These are phyloP conservation scores for Oncorhynchus kisutch DNA, from an alignment of 2,113 vertebrate species.

Conservation along the genomic window DNA sequence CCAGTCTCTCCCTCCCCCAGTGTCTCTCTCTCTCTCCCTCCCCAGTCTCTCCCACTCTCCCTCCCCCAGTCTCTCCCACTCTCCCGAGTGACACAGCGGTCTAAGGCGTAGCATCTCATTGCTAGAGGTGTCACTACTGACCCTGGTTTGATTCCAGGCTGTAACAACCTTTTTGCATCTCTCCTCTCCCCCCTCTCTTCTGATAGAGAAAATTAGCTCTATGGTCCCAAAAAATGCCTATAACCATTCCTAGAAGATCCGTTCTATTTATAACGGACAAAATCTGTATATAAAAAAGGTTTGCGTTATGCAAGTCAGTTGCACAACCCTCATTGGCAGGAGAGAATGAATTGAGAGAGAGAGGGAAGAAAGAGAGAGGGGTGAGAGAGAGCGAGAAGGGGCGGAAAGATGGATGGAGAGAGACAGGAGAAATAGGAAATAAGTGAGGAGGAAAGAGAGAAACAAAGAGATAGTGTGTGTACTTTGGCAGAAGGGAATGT, in stretches of 20 bases:
- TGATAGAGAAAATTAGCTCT: too few species aligned
- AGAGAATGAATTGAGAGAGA: not conserved
- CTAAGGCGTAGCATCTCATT: too few species aligned
- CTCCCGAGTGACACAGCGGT: not conserved
- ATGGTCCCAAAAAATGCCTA: too few species aligned
- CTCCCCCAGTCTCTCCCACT: not conserved
- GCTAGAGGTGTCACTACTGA: not conserved
- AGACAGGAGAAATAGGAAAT: not conserved
- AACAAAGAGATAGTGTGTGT: constrained; percentile 31
- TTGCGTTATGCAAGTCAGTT: not conserved
- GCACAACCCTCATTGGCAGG: too few species aligned
- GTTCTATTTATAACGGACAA: not conserved
- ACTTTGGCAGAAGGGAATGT: constrained; percentile 53
- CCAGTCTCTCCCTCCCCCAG: not conserved
- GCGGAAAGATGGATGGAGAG: not conserved
- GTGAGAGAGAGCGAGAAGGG: not conserved
- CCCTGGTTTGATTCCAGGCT: too few species aligned
- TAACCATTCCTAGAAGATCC: too few species aligned
- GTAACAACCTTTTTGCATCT: not conserved
- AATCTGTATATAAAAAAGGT: not conserved
- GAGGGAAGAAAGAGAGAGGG: not conserved
- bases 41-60: not conserved
- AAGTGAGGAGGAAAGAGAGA: not conserved
- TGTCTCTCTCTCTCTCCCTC: too few species aligned
- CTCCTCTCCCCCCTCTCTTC: not conserved